phyloP scores from a whole-genome alignment of 1,140 invertebrate species.

The Pinna nobilis region DNA sequence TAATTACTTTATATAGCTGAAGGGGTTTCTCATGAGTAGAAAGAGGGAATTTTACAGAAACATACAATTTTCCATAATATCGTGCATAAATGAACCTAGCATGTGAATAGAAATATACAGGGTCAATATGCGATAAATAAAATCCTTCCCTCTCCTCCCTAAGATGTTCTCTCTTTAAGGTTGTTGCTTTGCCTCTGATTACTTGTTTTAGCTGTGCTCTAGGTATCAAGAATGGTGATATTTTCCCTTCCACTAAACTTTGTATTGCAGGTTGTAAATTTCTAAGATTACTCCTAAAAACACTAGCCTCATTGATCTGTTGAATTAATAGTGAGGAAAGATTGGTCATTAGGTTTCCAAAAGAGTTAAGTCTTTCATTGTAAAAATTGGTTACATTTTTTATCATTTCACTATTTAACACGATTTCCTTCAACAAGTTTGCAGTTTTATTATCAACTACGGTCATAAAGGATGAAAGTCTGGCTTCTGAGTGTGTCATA shows the following conservation, averaged over 20 bases:
- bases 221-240: conserved; percentile 15
- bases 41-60: conserved; percentile 30
- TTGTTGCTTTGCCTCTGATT: not conserved
- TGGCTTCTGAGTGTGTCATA: conserved; percentile 14
- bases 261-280: not conserved
- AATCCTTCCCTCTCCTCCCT: no score
- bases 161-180: not conserved
- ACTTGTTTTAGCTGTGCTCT: not conserved
- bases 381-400: not conserved
- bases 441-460: conserved; percentile 18
- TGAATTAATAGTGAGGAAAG: conserved; percentile 5
- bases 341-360: not conserved
- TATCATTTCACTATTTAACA: conserved; percentile 20
- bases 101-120: not conserved
- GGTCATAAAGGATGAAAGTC: conserved; percentile 29
- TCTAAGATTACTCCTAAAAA: not conserved
- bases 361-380: not conserved
- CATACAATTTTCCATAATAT: not conserved
- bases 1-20: conserved; percentile 12
- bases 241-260: conserved; percentile 20
- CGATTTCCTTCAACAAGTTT: conserved; percentile 19
- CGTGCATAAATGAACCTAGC: conserved; percentile 22
- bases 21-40: conserved; percentile 3
- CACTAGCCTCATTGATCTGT: conserved; percentile 7
- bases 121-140: not conserved